phyloP scores from a whole-genome alignment of 2,888 invertebrate genomes.

The Malachius bipustulatus region DNA sequence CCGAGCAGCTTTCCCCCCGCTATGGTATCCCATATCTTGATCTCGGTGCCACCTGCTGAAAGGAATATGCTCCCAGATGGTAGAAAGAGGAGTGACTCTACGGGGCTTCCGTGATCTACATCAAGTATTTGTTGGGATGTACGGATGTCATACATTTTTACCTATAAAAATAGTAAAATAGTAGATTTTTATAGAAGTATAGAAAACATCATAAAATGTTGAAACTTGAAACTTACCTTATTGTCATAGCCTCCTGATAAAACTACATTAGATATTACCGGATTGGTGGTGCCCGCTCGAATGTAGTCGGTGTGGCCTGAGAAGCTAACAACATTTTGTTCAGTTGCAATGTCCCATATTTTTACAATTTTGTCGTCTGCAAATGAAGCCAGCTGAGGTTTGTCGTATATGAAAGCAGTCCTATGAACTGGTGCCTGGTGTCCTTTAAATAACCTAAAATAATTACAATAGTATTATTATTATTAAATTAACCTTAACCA shows the following conservation, averaged over 20 bases:
- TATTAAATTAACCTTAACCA: not conserved
- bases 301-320: conserved; percentile 69
- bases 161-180: too few species aligned
- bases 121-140: conserved; percentile 54
- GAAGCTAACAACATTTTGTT: conserved; percentile 55
- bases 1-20: conserved; percentile 77
- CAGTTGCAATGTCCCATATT: conserved; percentile 87
- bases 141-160: conserved; percentile 80
- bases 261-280: conserved; percentile 61
- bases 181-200: too few species aligned
- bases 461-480: not conserved
- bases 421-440: conserved; percentile 72
- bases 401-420: conserved; percentile 68
- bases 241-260: conserved; percentile 86
- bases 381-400: conserved; percentile 70
- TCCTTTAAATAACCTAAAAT: conserved; percentile 63
- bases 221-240: too few species aligned
- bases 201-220: too few species aligned
- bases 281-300: conserved; percentile 70
- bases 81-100: conserved; percentile 78
- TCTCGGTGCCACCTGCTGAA: conserved; percentile 82
- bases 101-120: conserved; percentile 79
- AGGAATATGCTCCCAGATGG: conserved; percentile 84
- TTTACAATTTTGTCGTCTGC: conserved; percentile 81
- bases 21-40: conserved; percentile 88